Evolutionary conservation across 2,888 invertebrate species (phyloP), one percentile per base, ranked within the genome.

Genomic region (Alcis repandata): DNA sequence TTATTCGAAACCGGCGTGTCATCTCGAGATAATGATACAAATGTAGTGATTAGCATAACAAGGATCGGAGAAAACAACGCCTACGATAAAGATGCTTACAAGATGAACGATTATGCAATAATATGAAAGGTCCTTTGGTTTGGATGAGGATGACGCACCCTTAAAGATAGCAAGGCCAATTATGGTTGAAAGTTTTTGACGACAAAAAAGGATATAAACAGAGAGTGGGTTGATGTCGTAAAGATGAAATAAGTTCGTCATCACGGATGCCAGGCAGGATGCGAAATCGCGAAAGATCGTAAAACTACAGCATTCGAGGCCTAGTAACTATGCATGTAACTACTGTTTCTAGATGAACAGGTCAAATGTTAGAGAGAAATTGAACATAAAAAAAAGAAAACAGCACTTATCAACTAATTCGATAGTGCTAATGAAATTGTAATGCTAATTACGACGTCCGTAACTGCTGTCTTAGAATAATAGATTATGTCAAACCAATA

Each of bases 41-140:
- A 79, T 71, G 72, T 78, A 46, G 67, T 70, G 71, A 83, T 85
- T 84, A 85, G 73, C 84, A 85, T 86, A 83, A 83, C 78, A 75
- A 78, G 77, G 77, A 76, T 78, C 63, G 64, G 70, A 76, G 71
- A 76, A 72, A 76, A 68, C 67, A 45, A 70, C 73, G 68, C 73
- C 71, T 67, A 73, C 73, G 41, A 48, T 36, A 53, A 46, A 45
- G 33, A 59, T 70, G 70, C 70, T 71, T 73, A 74, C 73, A 75
- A 68, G 40, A 59, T 45, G 32, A 63, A 60, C 63, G 68, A 67
- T 70, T 69, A 27, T 6, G 27, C 27, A 27, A 27, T 27, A 70
- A 57, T 53, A 63, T 61, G 62, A 68, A 69, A 69, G 61, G 54
- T 63, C 46, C 33, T 32, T 49, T 56, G 54, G 58, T 38, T 20